Base-by-base conservation (phyloP, 1,140 invertebrate species). In the Chironomus striatipennis region DNA sequence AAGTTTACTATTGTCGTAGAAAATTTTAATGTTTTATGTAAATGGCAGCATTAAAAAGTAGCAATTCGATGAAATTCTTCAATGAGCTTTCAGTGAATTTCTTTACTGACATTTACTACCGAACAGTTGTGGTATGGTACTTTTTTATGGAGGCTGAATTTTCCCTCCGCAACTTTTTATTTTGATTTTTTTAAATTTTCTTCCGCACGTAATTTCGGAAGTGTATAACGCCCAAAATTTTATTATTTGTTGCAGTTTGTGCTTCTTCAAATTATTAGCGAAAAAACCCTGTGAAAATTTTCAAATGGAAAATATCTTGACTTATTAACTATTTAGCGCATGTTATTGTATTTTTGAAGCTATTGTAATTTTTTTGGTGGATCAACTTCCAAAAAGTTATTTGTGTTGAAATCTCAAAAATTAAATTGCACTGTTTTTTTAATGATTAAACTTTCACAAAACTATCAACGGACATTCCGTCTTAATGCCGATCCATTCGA, bases 191-290 rank as follows among this genome's bases (percentile, higher is more conserved):
- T 65, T 74, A n/a, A n/a, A n/a, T n/a, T 77, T 74, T 76, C 76
- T 67, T 75, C 24, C 77, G 75, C 78, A 73, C 75, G 75, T 73
- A 76, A 79, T 74, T 78, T 79, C 79, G 80, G 80, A 74, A 8
- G 20, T 12, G 9, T 12, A 5, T 47, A 47, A 57, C 12, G 47
- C n/a, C n/a, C 10, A 24, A 65, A 24, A 74, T 42, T n/a, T 74
- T 74, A 57, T 42, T 3, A 74, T 75, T 47, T 21, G 15, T 17
- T 47, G 5, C 24, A 34, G 24, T 34, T 34, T 34, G 24, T 34
- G 24, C 24, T 34, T 34, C 5, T 34, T 5, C 1, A 1, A 34
- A 2, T 34, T 34, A 2, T 34, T 34, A 34, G 24, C 5, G 24
- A 34, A 34, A 34, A 34, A 34, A 2, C 1, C 5, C 5, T 74